Base-by-base conservation (phyloP, 2,888 invertebrate species). In the Cheilosia variabilis region DNA sequence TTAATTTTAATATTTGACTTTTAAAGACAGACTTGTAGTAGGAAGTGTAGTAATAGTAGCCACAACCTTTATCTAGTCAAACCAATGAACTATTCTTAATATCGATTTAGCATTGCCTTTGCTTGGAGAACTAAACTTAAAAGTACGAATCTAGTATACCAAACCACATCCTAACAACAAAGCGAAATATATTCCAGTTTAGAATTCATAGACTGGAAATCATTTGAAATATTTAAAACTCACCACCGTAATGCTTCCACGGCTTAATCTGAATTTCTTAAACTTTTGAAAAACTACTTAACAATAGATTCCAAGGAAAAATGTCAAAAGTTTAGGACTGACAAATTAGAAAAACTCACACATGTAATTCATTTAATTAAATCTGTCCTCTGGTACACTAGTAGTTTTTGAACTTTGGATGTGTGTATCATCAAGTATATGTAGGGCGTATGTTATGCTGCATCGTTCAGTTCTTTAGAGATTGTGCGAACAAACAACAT, bases 281-380 rank as follows among this genome's bases (percentile, higher is more conserved):
- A 41, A 43, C 41, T 58, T 58, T 24, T n/a, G 10, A 41, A 15
- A 37, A 58, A 41, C 41, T 41, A 15, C 41, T 58, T 41, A 22
- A 41, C 41, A 41, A 41, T 58, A 41, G 22, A 41, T 58, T 58
- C 22, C 41, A 50, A 22, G 19, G 41, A 22, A 58, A 9, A 2
- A 24, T 6, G 22, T 41, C 41, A 41, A 58, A 58, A 58, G 15
- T 41, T 37, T 31, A 19, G 19, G 24, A 19, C 22, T 58, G 58
- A 41, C 41, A 58, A 58, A 58, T 58, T 41, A 22, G 41, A 58
- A 58, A 22, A 58, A 58, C 58, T 41, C 41, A 58, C 41, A 24
- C 24, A 58, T 41, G 41, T 58, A 41, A 41, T 58, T 58, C 22
- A 6, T 22, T 58, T 58, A 58, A 58, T 58, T 58, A 47, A 58